Base-by-base conservation (phyloP, 2,888 invertebrate species). In the Tetanocera ferruginea region DNA sequence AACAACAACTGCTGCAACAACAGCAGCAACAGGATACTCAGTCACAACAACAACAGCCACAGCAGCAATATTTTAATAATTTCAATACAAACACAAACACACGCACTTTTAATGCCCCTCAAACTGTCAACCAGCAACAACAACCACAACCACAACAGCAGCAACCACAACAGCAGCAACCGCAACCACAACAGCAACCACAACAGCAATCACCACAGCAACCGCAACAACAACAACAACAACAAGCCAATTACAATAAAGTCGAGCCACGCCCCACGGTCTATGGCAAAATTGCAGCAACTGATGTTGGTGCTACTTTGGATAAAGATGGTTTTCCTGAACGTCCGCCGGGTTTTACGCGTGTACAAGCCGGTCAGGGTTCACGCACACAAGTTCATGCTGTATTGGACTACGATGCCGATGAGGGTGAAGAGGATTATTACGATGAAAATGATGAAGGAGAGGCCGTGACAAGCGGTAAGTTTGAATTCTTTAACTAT, bases 261-360 rank as follows among this genome's bases (percentile, higher is more conserved):
- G 77, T 72, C 19, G 85, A 84, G 6, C 75, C 80, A 51, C 86
- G 86, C 0, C 81, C 85, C 11, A 73, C 83, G 28, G 82, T 83
- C 19, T 85, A 86, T 43, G 84, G 84, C 49, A 83, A 82, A 28
- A 83, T 83, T 78, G 77, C 60, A n/a, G 67, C 64, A 34, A 69
- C 75, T 66, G 77, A 62, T 67, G 79, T 70, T 66, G 78, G 78
- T 76, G 82, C 81, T 79, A 14, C 43, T 43, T 43, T 43, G 11
- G 76, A 80, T 55, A 81, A 81, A 69, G 85, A 83, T 67, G 83
- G 86, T 23, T 91, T 91, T 80, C 91, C 92, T 0, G 91, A 92
- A 76, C 90, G 92, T 80, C 92, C 93, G 49, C 92, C 93, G 3
- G 93, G 93, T 5, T 94, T 92, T 85, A 94, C 93, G 17, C 92